These are phyloP conservation scores for Drosophila quadrilineata DNA, from an alignment of 1,140 invertebrate species.

Conservation along the genomic window DNA sequence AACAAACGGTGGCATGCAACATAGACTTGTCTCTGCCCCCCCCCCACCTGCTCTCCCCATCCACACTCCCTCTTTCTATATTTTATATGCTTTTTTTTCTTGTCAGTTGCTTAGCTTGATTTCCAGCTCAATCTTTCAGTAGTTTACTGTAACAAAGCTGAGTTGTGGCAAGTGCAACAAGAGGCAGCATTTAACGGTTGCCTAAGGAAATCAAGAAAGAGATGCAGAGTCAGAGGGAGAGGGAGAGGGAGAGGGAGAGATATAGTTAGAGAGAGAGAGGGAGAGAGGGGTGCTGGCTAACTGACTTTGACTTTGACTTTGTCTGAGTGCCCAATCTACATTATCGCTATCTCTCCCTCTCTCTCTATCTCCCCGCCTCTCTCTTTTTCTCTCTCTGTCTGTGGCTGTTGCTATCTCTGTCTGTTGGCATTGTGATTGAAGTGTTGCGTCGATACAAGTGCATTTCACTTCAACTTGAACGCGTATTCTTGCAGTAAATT, in stretches of 20 bases:
- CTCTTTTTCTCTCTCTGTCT: background rate
- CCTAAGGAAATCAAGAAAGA: constrained; percentile 28
- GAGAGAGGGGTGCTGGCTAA: constrained; percentile 43
- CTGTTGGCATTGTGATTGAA: constrained; percentile 42
- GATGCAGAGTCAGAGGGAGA: no score
- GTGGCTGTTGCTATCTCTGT: background rate
- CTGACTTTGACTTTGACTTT: constrained; percentile 7
- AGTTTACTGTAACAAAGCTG: constrained; percentile 35
- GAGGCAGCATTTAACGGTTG: constrained; percentile 12
- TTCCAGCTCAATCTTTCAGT: constrained; percentile 11
- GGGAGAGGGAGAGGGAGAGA: constrained; percentile 50
- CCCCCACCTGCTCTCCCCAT: no score
- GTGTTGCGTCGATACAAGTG: constrained; percentile 58
- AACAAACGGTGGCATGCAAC: constrained; percentile 21
- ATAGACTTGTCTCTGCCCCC: no score
- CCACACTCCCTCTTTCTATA: no score
- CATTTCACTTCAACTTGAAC: constrained; percentile 66
- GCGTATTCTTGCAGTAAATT: constrained; percentile 65
- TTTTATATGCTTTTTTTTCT: constrained; percentile 24
- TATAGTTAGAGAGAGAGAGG: constrained; percentile 51
- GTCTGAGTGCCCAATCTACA: constrained; percentile 8
- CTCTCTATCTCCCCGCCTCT: background rate
- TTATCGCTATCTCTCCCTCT: background rate
- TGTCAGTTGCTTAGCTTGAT: constrained; percentile 24
- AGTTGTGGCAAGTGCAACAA: constrained; percentile 36